These are phyloP conservation scores for Drosophila nigricruria DNA, from an alignment of 2,888 invertebrate genomes.

Conservation along the genomic window DNA sequence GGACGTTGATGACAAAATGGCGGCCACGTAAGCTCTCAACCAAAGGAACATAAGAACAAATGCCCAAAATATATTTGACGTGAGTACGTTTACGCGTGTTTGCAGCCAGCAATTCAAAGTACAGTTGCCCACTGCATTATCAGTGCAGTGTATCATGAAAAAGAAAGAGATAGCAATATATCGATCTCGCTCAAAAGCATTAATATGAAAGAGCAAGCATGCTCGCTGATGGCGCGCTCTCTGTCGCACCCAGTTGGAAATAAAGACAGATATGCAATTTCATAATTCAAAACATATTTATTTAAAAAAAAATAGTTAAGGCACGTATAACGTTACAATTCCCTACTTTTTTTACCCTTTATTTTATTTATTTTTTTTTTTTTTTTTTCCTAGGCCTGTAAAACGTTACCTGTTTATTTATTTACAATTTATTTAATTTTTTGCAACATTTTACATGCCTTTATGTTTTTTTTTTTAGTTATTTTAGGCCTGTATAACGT, in stretches of 20 bases:
- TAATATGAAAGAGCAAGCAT: constrained; percentile 19
- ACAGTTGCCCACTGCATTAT: not conserved
- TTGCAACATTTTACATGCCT: constrained; percentile 71
- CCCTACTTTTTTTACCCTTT: constrained; percentile 8
- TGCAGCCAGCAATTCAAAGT: too few relatives aligned
- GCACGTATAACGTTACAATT: constrained; percentile 70
- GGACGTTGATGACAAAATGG: constrained; percentile 48
- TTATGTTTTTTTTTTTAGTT: constrained; percentile 23
- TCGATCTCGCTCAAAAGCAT: constrained; percentile 5
- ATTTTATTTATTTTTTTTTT: not conserved
- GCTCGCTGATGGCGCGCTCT: not conserved
- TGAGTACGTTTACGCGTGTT: too few relatives aligned
- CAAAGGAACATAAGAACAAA: not conserved
- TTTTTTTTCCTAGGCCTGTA: constrained; percentile 30
- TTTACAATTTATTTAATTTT: constrained; percentile 1
- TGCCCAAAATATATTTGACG: not conserved
- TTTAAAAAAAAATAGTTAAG: too few relatives aligned
- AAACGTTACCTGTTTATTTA: constrained; percentile 22
- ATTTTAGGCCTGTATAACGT: constrained; percentile 58
- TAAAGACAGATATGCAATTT: not conserved
- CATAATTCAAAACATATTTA: not conserved
- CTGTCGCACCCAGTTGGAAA: constrained; percentile 5
- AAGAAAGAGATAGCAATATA: constrained; percentile 24
- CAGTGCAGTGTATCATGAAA: constrained; percentile 11
- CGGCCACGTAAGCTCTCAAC: constrained; percentile 1